Evolutionary conservation across 2,797 vertebrate species (phyloP), one percentile per base, ranked within the genome.

Genomic region (Alauda arvensis): DNA sequence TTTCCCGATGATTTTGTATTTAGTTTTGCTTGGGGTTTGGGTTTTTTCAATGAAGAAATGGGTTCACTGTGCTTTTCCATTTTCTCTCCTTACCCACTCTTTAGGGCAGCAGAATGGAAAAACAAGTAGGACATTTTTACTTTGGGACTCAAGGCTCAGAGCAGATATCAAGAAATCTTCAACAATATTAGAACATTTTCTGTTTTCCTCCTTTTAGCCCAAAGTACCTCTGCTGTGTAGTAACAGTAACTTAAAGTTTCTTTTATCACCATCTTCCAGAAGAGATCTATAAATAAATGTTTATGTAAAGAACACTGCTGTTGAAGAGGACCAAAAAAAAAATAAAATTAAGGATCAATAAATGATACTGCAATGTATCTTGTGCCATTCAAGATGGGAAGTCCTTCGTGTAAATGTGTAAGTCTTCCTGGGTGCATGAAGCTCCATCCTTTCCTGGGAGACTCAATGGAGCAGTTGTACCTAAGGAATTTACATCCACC

Each of bases 361-460:
- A 99, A 99, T 23, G 99, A 99, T 90, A 99, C 98, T 81, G 99
- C 99, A 31, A 99, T 99, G 95, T 99, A 99, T 96, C 99, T 98
- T 21, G 98, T 99, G 94, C 99, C 99, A 14, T 98, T 98, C 95
- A 98, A 98, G 87, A 99, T 98, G 65, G 99, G 99, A 93, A 99
- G 97, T 91, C 99, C 99, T 98, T 99, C 99, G 9, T 99, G 99
- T 83, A 99, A 97, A 91, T 99, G 99, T 7, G 99, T 99, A 65
- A 99, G 98, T 87, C 99, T 98, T 91, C 99, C 99, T 6, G 99
- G 99, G 88, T 99, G 99, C 98, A 99, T 99, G 94, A 99, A 99
- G 92, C 98, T 99, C 99, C 99, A 99, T 81, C 99, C 99, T 97
- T 99, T 99, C 83, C 99, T 97, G 5, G 98, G 98, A 45, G 99